Conservation (phyloP, 2,113 vertebrate genomes). For the Malurus alboscapulatus region DNA sequence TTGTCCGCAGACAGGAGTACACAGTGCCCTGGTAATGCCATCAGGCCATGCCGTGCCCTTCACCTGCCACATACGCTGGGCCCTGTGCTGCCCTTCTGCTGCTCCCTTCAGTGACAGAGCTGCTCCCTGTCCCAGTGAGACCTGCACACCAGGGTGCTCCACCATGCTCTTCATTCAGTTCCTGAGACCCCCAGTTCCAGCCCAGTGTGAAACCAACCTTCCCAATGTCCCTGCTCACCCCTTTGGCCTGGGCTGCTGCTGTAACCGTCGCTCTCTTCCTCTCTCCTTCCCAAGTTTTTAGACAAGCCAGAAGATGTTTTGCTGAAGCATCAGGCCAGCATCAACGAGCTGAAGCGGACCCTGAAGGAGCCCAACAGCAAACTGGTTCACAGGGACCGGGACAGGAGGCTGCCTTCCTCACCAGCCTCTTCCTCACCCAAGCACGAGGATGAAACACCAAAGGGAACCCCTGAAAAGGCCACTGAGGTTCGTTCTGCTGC, state of each 20-base stretch:
- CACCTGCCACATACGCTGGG: rapidly evolving
- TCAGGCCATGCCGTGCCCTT: neutral
- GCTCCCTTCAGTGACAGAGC: neutral
- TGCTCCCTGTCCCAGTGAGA: neutral
- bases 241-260: neutral
- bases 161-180: neutral
- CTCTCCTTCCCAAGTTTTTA: constrained; percentile 82
- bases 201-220: neutral
- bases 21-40: neutral
- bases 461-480: constrained; percentile 86
- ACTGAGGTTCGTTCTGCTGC: constrained; percentile 71
- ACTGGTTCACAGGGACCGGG: constrained; percentile 84
- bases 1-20: neutral
- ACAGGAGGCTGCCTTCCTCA: constrained; percentile 87
- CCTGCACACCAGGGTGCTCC: neutral
- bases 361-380: constrained; percentile 96
- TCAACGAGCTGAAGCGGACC: constrained; percentile 96
- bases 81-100: neutral
- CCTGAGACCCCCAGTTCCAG: neutral
- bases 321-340: constrained; percentile 98
- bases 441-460: constrained; percentile 72
- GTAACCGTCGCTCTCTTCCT: neutral
- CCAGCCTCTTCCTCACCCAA: constrained; percentile 82
- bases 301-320: constrained; percentile 95
- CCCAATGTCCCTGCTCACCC: neutral